These are phyloP conservation scores for Elaphurus davidianus DNA, from an alignment of 2,113 vertebrate genomes.

Conservation along the genomic window DNA sequence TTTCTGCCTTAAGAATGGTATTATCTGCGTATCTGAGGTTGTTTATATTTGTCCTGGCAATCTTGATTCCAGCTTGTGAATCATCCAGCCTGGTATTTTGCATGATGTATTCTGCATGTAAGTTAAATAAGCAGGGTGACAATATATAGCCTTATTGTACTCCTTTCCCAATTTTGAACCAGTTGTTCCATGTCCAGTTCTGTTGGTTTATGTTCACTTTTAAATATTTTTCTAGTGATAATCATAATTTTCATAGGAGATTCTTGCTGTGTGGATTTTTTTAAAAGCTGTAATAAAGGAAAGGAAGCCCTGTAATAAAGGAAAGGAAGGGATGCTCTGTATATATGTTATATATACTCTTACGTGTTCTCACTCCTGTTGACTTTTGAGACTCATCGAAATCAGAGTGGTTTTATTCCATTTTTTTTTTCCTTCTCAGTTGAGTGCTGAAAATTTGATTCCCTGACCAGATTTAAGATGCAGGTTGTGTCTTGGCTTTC, in stretches of 20 bases:
- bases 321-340: background rate
- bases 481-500: background rate
- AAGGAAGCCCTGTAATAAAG: background rate
- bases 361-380: background rate
- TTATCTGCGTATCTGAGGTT: background rate
- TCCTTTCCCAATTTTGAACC: background rate
- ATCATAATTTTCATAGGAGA: slow-evolving; percentile 14
- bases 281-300: background rate
- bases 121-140: background rate
- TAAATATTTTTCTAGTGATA: slow-evolving; percentile 1
- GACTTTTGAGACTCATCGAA: background rate
- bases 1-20: background rate
- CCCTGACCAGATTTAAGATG: background rate
- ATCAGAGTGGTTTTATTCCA: background rate
- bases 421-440: too few species aligned
- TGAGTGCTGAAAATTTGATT: background rate
- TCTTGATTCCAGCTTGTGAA: background rate
- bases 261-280: background rate
- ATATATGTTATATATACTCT: background rate
- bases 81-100: background rate
- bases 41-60: background rate
- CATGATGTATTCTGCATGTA: background rate
- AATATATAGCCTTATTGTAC: background rate
- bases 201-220: background rate
- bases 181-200: background rate